Base-by-base conservation (phyloP, 1,140 invertebrate genomes). In the Belonocnema kinseyi region DNA sequence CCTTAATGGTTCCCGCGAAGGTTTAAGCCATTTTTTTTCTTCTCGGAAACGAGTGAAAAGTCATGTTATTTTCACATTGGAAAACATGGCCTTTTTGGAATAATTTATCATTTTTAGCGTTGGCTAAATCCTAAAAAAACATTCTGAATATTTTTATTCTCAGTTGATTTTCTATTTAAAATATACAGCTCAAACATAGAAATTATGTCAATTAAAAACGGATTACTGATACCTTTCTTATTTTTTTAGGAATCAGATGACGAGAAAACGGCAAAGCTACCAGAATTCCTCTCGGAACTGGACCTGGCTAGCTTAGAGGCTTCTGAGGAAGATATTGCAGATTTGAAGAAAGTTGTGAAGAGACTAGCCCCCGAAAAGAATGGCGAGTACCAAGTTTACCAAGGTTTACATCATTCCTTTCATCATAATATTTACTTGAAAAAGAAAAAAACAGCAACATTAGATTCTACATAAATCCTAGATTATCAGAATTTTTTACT, bases 301-400 rank as follows among this genome's bases (percentile, higher is more conserved):
- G 87, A 90, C 78, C 74, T 90, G 71, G 85, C 84, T n/a, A 88
- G 86, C 80, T 77, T 87, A 13, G 89, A 90, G 66, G 86, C 86
- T 33, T 90, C 89, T 13, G 84, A 88, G 73, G 90, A 91, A 61
- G 88, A 89, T 74, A 86, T 88, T 12, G 88, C 87, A 74, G 85
- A 85, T 12, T 80, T 90, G 73, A 90, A 85, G 78, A 90, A 85
- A 79, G 86, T 91, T 40, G 90, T 90, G 10, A 91, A 91, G 77
- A 87, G 90, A 58, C 80, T 90, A 71, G 88, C 90, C 75, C 89
- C 90, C 3, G 88, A 89, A 84, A 91, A 91, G 86, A 91, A 90
- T 90, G 90, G 90, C 89, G 90, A 90, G 90, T 90, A 91, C 87
- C 86, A 90, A 88, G 81, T 89, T 75, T 90, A 88, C 77, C 88